Evolutionary conservation across 23 tunicate species (phyloP).

Genomic region (Ascidia mentula): DNA sequence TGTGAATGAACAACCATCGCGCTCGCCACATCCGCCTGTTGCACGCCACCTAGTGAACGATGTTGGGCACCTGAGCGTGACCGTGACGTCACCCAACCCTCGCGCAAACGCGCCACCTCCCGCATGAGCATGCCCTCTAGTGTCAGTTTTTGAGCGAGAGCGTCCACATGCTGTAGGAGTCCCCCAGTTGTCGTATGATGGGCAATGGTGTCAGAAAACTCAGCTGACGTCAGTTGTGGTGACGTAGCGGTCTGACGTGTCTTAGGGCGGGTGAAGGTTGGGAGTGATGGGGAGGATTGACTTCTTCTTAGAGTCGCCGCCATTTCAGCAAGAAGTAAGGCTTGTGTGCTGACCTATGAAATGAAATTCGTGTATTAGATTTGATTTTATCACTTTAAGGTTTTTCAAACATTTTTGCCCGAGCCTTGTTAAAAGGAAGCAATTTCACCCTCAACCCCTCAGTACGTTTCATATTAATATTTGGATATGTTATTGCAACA

Average conservation of each 20-base stretch:
- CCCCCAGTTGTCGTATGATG: conserved; percentile 28
- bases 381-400: too few species aligned
- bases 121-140: conserved; percentile 81
- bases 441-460: too few species aligned
- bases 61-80: conserved; percentile 20
- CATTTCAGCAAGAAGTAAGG: conserved; percentile 78
- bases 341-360: conserved; percentile 58
- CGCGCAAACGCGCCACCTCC: conserved; percentile 51
- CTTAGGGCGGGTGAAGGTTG: conserved; percentile 5
- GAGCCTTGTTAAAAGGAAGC: too few species aligned
- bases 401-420: too few species aligned
- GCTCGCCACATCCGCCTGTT: conserved; percentile 31
- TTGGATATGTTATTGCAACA: too few species aligned
- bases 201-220: conserved; percentile 40
- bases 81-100: conserved; percentile 35
- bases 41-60: conserved; percentile 20
- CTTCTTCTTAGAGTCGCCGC: conserved; percentile 73
- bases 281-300: conserved; percentile 36
- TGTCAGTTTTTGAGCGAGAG: conserved; percentile 72
- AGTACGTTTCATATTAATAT: too few species aligned
- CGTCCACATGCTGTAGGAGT: conserved; percentile 68
- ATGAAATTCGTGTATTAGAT: too few species aligned
- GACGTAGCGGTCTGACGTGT: conserved; percentile 33
- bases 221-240: conserved; percentile 55
- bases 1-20: conserved; percentile 74